These are phyloP conservation scores for Tyto alba DNA, from an alignment of 2,113 vertebrate species.

Conservation along the genomic window DNA sequence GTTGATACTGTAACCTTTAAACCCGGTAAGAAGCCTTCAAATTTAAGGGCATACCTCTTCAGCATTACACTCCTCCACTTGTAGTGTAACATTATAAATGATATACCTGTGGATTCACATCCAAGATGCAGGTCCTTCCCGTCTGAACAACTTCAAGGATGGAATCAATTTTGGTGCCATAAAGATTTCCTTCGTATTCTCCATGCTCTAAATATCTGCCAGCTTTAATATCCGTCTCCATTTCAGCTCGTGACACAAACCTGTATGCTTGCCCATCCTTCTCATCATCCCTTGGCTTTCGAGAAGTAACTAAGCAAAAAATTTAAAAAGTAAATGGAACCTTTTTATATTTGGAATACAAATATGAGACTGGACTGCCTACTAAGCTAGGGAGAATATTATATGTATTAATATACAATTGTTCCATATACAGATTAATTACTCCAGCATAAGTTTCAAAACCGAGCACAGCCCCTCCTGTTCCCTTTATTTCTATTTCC, in stretches of 20 bases:
- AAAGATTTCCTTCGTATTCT: slow-evolving; percentile 96
- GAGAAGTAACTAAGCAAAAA: slow-evolving; percentile 85
- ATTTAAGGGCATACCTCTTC: background rate
- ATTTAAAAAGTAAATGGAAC: no score
- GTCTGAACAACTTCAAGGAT: slow-evolving; percentile 92
- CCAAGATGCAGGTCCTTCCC: slow-evolving; percentile 92
- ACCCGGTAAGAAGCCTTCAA: background rate
- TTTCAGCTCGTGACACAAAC: slow-evolving; percentile 87
- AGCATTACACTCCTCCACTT: background rate
- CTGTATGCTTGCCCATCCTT: slow-evolving; percentile 91
- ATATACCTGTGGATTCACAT: slow-evolving; percentile 94
- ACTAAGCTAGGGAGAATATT: background rate
- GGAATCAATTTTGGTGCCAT: slow-evolving; percentile 97
- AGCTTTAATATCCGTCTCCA: slow-evolving; percentile 93
- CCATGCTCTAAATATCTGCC: slow-evolving; percentile 94
- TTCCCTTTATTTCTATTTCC: background rate
- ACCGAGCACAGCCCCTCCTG: background rate
- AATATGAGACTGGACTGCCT: background rate
- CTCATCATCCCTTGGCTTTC: slow-evolving; percentile 91
- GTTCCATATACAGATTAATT: background rate
- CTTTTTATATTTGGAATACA: background rate
- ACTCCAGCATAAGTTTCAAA: background rate
- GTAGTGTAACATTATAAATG: background rate
- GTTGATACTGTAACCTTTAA: background rate
- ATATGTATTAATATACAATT: background rate